These are phyloP conservation scores for Lucifuga dentata DNA, from an alignment of 2,113 vertebrate genomes.

Conservation along the genomic window DNA sequence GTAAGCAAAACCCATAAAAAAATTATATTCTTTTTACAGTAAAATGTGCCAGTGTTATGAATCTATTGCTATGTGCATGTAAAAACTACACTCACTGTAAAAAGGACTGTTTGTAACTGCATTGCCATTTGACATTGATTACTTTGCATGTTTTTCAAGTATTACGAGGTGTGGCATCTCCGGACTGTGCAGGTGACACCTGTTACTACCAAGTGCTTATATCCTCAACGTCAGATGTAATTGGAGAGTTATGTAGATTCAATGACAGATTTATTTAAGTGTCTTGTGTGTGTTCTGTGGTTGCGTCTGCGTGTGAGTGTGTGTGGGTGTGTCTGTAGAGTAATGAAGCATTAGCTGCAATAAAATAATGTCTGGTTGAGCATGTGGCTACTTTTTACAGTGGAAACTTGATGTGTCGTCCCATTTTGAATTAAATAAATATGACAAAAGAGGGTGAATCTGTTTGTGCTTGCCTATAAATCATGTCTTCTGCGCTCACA, in stretches of 20 bases:
- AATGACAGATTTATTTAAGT: too few species aligned
- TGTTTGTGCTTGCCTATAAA: neutral
- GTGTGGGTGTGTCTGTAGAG: neutral
- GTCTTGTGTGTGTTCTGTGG: too few species aligned
- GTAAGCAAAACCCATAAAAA: neutral
- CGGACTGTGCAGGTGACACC: conserved; percentile 7
- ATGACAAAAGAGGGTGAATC: neutral
- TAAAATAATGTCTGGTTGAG: too few species aligned
- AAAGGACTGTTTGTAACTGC: conserved; percentile 41
- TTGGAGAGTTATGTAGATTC: neutral
- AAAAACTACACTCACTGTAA: conserved; percentile 7
- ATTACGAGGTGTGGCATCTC: neutral
- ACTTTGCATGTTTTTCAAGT: neutral
- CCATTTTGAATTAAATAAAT: conserved; percentile 33
- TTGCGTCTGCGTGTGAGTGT: conserved; percentile 1
- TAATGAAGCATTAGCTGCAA: too few species aligned
- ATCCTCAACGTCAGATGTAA: neutral
- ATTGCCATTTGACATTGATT: conserved; percentile 37
- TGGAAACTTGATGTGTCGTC: conserved; percentile 5
- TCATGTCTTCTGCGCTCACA: neutral
- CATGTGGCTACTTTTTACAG: neutral
- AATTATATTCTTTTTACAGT: neutral
- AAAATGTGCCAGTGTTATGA: neutral
- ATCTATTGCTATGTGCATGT: conserved; percentile 24
- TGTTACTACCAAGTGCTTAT: neutral